Percentiles rank a stretch among this genome's conserved stretches.
These are phyloP conservation scores for Pocillopora meandrina DNA, from an alignment of 92 coral and sea anemone genomes.

Conservation along the genomic window DNA sequence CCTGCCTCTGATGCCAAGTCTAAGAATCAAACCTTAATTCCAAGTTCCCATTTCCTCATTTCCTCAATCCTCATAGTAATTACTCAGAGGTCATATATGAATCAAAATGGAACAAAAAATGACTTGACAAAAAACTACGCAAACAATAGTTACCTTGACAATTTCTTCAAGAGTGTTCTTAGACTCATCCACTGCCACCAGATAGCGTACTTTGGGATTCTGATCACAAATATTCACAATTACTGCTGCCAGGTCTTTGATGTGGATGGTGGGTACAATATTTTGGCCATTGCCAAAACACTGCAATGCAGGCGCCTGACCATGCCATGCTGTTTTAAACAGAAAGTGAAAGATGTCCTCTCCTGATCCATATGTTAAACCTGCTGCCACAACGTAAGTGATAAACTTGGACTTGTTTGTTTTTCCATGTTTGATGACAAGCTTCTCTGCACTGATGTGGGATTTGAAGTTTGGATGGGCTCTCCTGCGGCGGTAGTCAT, in stretches of 20 bases:
- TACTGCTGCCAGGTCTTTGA: constrained; percentile 86
- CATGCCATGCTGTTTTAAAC: constrained; percentile 99
- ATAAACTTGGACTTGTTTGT: constrained; percentile 90
- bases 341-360: constrained; percentile 98
- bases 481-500: constrained; percentile 95
- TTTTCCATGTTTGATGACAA: constrained; percentile 95
- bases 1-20: no score
- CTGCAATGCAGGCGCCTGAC: constrained; percentile 94
- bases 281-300: constrained; percentile 97
- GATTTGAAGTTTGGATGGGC: constrained; percentile 98
- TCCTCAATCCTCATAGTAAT: no score
- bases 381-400: constrained; percentile 95
- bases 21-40: no score
- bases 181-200: constrained; percentile 96
- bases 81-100: not conserved
- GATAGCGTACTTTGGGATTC: constrained; percentile 92
- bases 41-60: no score
- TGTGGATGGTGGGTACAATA: constrained; percentile 91
- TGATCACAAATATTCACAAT: constrained; percentile 92
- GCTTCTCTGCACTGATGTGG: constrained; percentile 97
- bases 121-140: not conserved
- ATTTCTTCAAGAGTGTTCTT: constrained; percentile 98
- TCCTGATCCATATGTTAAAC: constrained; percentile 91
- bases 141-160: constrained; percentile 68
- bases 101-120: not conserved